These are phyloP conservation scores for Littorina saxatilis DNA, from an alignment of 1,140 invertebrate species.

Conservation along the genomic window DNA sequence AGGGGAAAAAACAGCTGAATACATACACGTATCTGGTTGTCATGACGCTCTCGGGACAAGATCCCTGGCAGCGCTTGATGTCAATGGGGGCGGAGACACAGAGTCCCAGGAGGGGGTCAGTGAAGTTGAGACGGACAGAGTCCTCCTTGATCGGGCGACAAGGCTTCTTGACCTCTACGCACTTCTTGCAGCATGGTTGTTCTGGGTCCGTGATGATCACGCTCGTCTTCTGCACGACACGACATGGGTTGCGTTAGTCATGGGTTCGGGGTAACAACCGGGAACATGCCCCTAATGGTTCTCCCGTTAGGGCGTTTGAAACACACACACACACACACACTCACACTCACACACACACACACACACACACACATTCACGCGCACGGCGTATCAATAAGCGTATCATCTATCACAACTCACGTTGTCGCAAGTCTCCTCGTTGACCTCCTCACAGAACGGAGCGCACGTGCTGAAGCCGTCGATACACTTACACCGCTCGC, in stretches of 20 bases:
- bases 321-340: too few species aligned
- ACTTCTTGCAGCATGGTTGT: conserved; percentile 35
- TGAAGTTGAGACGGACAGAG: conserved; percentile 21
- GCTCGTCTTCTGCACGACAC: conserved; percentile 4
- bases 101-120: not conserved
- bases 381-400: not conserved
- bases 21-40: conserved; percentile 6
- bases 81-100: conserved; percentile 31
- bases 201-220: conserved; percentile 18
- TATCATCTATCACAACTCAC: not conserved
- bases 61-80: not conserved
- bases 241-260: not conserved
- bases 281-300: too few species aligned
- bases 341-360: too few species aligned
- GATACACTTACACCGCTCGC: not conserved
- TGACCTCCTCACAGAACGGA: conserved; percentile 2
- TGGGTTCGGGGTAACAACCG: too few species aligned
- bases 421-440: not conserved
- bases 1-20: too few species aligned
- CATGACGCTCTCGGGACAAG: not conserved
- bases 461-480: not conserved
- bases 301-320: too few species aligned
- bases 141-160: conserved; percentile 21
- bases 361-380: not conserved
- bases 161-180: not conserved